phyloP scores from a whole-genome alignment of 2,888 invertebrate genomes.

The Catocala sponsa region DNA sequence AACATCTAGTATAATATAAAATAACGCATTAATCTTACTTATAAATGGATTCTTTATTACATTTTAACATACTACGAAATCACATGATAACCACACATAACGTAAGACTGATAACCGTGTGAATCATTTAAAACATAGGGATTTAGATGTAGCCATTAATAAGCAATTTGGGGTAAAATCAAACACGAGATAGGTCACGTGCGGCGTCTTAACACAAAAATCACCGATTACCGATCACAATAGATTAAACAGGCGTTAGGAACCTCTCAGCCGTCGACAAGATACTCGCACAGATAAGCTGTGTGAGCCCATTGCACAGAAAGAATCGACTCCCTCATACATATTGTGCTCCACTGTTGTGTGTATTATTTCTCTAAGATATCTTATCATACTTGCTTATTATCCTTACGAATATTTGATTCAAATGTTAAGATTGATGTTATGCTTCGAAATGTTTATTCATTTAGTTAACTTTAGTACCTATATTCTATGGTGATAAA shows the following conservation, averaged over 20 bases:
- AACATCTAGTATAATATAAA: no score
- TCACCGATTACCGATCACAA: conserved; percentile 32
- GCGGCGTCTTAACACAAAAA: conserved; percentile 31
- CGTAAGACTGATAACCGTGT: no score
- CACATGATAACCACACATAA: no score
- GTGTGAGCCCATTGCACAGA: conserved; percentile 31
- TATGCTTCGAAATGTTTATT: no score
- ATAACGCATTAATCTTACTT: no score
- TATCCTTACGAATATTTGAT: no score
- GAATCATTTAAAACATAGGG: not conserved
- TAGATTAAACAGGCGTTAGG: conserved; percentile 25
- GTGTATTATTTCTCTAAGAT: conserved; percentile 2
- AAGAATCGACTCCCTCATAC: conserved; percentile 2
- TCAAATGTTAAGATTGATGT: no score
- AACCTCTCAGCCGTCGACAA: conserved; percentile 24
- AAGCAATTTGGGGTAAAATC: conserved; percentile 57
- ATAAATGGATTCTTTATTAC: no score
- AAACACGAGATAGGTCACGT: conserved; percentile 61
- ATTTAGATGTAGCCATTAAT: conserved; percentile 47
- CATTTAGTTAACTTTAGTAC: no score
- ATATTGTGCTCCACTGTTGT: conserved; percentile 11
- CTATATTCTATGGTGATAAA: no score
- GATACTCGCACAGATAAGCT: conserved; percentile 36
- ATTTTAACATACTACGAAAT: no score
- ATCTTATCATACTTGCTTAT: not conserved